Percentiles rank a stretch among this genome's conserved stretches.
phyloP scores from a whole-genome alignment of 1,140 invertebrate species.

The Oreohelix idahoensis region DNA sequence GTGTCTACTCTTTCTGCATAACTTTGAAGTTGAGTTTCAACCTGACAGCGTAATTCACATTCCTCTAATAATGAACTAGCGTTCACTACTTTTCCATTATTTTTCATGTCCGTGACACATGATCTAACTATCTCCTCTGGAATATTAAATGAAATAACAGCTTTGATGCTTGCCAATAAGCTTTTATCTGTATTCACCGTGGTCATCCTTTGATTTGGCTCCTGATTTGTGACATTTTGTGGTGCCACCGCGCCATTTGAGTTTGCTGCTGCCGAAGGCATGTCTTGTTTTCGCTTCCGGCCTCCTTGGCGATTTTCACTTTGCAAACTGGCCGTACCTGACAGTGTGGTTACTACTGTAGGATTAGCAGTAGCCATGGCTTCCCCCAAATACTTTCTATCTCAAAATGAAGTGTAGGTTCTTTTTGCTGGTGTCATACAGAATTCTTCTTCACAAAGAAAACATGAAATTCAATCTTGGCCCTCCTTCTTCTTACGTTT shows the following conservation, averaged over 20 bases:
- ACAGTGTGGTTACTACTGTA: not conserved
- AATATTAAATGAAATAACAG: constrained; percentile 1
- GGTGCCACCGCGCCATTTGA: not conserved
- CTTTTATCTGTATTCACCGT: not conserved
- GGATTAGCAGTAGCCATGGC: not conserved
- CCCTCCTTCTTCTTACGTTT: too few relatives aligned
- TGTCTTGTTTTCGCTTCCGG: not conserved
- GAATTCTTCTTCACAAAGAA: too few relatives aligned
- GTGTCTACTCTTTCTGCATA: not conserved
- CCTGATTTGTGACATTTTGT: not conserved
- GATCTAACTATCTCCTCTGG: not conserved
- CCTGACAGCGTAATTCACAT: not conserved
- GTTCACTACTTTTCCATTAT: not conserved
- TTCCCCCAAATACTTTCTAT: too few relatives aligned
- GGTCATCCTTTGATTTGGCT: not conserved
- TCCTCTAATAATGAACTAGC: not conserved
- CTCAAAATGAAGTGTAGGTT: too few relatives aligned
- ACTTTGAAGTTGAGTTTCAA: not conserved
- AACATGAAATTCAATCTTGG: too few relatives aligned
- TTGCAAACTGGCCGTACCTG: not conserved
- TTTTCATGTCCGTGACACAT: not conserved
- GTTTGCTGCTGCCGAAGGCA: not conserved
- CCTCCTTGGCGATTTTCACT: not conserved
- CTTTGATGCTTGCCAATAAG: not conserved
- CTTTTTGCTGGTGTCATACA: too few relatives aligned